These are phyloP conservation scores for Phyto melanocephala DNA, from an alignment of 2,888 invertebrate genomes.

Conservation along the genomic window DNA sequence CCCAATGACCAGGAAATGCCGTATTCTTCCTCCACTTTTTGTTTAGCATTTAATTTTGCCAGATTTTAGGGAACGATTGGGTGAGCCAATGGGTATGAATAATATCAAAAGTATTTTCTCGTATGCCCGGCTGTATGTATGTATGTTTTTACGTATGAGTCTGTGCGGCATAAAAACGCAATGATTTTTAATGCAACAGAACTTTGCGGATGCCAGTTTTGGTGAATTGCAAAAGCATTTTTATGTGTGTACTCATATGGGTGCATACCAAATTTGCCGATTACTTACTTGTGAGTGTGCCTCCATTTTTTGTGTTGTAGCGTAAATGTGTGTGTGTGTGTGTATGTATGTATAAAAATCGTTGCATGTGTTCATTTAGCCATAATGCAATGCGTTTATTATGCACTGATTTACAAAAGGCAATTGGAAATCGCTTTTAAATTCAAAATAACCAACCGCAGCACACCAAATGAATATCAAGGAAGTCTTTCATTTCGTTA, in stretches of 20 bases:
- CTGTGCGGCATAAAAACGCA: background rate
- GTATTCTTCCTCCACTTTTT: slow-evolving; percentile 1
- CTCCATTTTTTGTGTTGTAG: too few species aligned
- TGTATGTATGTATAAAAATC: too few species aligned
- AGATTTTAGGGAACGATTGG: background rate
- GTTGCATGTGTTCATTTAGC: slow-evolving; percentile 22
- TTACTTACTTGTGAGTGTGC: background rate
- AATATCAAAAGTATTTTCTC: background rate
- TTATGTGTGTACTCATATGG: background rate
- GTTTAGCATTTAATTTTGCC: background rate
- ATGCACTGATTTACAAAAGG: slow-evolving; percentile 12
- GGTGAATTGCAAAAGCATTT: background rate
- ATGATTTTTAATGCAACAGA: slow-evolving; percentile 20
- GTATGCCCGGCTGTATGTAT: too few species aligned
- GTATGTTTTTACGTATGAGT: background rate
- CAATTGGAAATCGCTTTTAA: slow-evolving; percentile 37
- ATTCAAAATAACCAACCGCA: slow-evolving; percentile 44
- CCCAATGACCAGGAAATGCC: slow-evolving; percentile 6
- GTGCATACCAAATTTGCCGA: background rate
- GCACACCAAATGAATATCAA: slow-evolving; percentile 15
- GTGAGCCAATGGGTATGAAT: background rate
- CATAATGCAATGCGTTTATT: slow-evolving; percentile 33
- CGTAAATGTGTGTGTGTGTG: background rate
- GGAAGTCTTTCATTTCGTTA: slow-evolving; percentile 26
- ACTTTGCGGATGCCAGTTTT: background rate